Percentiles rank a stretch among this genome's conserved stretches.
These are phyloP conservation scores for Rhinella marina DNA, from an alignment of 2,797 vertebrate species.

Conservation along the genomic window DNA sequence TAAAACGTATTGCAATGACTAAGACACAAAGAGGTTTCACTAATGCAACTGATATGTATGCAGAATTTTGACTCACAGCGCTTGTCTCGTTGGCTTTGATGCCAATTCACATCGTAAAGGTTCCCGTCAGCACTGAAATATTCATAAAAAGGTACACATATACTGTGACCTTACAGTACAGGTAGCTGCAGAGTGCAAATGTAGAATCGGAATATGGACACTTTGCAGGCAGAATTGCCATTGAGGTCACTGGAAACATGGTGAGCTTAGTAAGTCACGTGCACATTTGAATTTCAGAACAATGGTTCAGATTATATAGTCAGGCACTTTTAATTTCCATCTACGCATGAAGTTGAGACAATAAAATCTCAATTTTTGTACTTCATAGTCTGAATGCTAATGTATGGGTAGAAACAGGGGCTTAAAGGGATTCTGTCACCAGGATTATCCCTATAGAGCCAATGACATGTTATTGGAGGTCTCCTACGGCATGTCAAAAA, in stretches of 20 bases:
- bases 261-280: background rate
- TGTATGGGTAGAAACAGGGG: background rate
- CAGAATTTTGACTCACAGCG: slow-evolving; percentile 57
- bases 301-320: slow-evolving; percentile 1
- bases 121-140: slow-evolving; percentile 63
- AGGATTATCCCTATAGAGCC: too few species aligned
- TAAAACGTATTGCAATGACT: slow-evolving; percentile 62
- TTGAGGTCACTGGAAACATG: slow-evolving; percentile 33
- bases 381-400: background rate
- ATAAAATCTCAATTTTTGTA: background rate
- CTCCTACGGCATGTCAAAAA: too few species aligned
- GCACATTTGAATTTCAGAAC: background rate
- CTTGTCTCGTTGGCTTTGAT: slow-evolving; percentile 61
- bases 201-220: slow-evolving; percentile 42
- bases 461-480: too few species aligned
- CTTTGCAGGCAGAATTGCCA: slow-evolving; percentile 38
- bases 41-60: slow-evolving; percentile 62
- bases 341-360: background rate
- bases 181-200: slow-evolving; percentile 56
- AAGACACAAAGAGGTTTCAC: slow-evolving; percentile 60
- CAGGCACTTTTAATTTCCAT: background rate
- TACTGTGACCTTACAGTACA: slow-evolving; percentile 58
- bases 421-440: too few species aligned
- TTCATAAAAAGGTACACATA: slow-evolving; percentile 61
- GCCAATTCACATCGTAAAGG: slow-evolving; percentile 61